Evolutionary conservation across 2,113 vertebrate genomes (phyloP).

Genomic region (Pantherophis guttatus): DNA sequence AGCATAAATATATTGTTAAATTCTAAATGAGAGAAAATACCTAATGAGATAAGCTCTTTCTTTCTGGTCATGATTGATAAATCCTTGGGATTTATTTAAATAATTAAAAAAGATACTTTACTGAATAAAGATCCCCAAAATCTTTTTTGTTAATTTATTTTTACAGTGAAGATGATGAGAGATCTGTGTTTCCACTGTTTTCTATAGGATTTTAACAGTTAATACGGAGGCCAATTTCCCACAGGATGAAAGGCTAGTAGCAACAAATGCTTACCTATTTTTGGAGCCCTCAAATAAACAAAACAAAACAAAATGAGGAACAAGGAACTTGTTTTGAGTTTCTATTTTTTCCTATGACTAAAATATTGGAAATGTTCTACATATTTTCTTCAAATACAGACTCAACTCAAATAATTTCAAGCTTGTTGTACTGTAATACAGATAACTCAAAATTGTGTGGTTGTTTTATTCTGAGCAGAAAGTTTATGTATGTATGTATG

Average conservation of each 20-base stretch:
- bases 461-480: background rate
- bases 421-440: background rate
- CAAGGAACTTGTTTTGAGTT: background rate
- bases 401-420: background rate
- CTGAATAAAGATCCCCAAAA: background rate
- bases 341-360: background rate
- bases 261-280: background rate
- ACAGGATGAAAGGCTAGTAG: background rate
- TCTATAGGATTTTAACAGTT: background rate
- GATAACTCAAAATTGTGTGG: background rate
- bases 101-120: background rate
- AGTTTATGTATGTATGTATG: background rate
- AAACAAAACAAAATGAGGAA: background rate
- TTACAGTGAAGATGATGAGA: background rate
- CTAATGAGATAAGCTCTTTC: background rate
- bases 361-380: background rate
- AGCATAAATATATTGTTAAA: background rate
- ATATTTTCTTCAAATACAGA: background rate
- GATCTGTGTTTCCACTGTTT: background rate
- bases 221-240: background rate
- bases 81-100: background rate
- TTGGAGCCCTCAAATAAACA: background rate
- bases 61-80: background rate
- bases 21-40: background rate
- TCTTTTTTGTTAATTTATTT: background rate